Base-by-base conservation (phyloP, 2,113 vertebrate species). In the Erpornis zantholeuca region DNA sequence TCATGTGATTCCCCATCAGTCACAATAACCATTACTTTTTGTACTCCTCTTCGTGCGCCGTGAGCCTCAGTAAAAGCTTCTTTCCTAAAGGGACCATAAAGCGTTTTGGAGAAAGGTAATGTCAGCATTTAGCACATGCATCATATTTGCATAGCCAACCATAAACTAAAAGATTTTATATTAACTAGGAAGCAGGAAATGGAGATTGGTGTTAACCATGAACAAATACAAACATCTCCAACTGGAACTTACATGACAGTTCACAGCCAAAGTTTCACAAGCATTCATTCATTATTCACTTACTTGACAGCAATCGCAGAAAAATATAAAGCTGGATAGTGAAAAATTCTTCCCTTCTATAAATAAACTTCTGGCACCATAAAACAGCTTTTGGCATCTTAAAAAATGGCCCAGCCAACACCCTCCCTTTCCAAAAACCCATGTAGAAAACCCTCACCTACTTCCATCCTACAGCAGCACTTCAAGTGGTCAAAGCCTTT, bases 1-100 rank as follows among this genome's bases (percentile, higher is more conserved):
- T 99, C 99, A 31, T 99, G 99, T 61, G 99, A 99, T 96, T 99
- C 99, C 38, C 99, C 99, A 42, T 99, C 99, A 6, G 99, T 99
- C 95, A 99, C 99, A 79, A 99, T 99, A 86, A 99, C 98, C 99
- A 99, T 99, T 75, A 99, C 98, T 94, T 99, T 99, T 80, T 99
- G 99, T 38, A 99, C 99, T 36, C 98, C 99, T 47, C 94, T 97
- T 65, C 99, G 97, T 9, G 99, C 99, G 1, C 99, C 99, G 4
- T 98, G 97, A 94, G 98, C 98, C 86, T 97, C 97, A 70, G 98
- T 99, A 97, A 99, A 99, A 49, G 99, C 99, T 90, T 99, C 99
- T 86, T 97, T 97, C 96, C 99, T 99, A 94, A 93, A 90, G 56
- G 17, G 22, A 84, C 14, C 54, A 94, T 53, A 95, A 86, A 96